phyloP scores from a whole-genome alignment of 2,797 vertebrate species.

The Hypotaenidia okinawae region DNA sequence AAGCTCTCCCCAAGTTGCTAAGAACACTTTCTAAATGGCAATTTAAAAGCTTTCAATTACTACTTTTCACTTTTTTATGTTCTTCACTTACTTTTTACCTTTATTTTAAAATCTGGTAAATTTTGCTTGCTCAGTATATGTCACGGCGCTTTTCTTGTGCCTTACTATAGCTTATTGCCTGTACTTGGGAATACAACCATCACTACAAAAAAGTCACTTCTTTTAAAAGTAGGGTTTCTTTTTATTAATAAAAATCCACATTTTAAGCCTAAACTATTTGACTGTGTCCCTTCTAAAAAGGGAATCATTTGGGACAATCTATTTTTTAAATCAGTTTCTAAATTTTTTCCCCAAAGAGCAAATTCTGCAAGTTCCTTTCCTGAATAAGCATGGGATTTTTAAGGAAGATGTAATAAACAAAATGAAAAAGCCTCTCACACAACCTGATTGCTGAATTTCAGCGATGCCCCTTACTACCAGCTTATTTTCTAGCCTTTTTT shows the following conservation, averaged over 20 bases:
- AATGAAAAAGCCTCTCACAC: background rate
- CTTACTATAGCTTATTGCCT: background rate
- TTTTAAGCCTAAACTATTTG: background rate
- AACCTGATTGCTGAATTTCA: background rate
- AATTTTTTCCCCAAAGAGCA: background rate
- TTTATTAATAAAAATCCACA: background rate
- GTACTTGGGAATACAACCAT: background rate
- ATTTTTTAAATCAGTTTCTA: background rate
- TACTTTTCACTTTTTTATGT: background rate
- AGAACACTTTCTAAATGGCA: background rate
- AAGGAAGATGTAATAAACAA: background rate
- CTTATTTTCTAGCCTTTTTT: background rate
- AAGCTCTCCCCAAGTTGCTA: background rate
- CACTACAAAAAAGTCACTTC: background rate
- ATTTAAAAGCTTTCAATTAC: background rate
- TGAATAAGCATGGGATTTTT: background rate
- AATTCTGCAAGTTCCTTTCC: background rate
- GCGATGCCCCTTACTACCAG: background rate
- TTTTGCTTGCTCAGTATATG: background rate
- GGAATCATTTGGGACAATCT: accelerated
- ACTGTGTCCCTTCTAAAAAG: background rate
- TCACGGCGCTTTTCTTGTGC: accelerated
- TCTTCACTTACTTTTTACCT: background rate
- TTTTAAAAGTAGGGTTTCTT: background rate
- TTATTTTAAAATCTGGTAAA: background rate